A percentile compares a stretch with the other conserved stretches of the same genome.
phyloP scores from a whole-genome alignment of 2,797 vertebrate genomes.

The Hemibagrus guttatus region DNA sequence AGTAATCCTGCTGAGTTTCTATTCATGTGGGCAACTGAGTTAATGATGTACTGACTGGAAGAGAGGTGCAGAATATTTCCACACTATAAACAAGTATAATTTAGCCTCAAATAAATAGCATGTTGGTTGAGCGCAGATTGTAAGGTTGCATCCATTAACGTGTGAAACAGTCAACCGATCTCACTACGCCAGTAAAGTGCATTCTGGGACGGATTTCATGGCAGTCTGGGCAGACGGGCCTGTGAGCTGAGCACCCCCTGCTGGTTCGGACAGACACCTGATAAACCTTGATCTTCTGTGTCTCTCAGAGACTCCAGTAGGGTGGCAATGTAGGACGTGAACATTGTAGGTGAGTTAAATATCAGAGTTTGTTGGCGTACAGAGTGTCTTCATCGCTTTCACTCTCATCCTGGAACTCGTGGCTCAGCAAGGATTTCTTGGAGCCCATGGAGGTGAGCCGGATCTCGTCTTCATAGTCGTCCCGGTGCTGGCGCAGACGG shows the following conservation, averaged over 20 bases:
- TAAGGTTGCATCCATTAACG: slow-evolving; percentile 42
- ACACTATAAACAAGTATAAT: slow-evolving; percentile 27
- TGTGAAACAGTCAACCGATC: slow-evolving; percentile 50
- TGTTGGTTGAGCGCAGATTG: slow-evolving; percentile 34
- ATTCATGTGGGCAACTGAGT: slow-evolving; percentile 13
- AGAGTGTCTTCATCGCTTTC: slow-evolving; percentile 97
- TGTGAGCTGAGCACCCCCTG: slow-evolving; percentile 51
- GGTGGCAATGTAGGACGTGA: slow-evolving; percentile 39
- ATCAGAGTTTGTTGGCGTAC: slow-evolving; percentile 95
- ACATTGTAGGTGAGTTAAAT: background rate
- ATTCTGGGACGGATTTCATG: slow-evolving; percentile 41
- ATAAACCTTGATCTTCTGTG: background rate
- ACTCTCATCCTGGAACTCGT: slow-evolving; percentile 97
- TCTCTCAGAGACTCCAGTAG: slow-evolving; percentile 21
- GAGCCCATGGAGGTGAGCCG: slow-evolving; percentile 92
- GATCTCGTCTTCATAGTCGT: slow-evolving; percentile 95
- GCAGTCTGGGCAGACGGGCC: slow-evolving; percentile 60
- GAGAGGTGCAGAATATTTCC: slow-evolving; percentile 16
- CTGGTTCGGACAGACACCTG: slow-evolving; percentile 40
- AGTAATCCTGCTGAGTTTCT: slow-evolving; percentile 45
- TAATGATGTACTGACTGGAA: slow-evolving; percentile 2
- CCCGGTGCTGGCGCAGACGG: slow-evolving; percentile 90
- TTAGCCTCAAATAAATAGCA: slow-evolving; percentile 40
- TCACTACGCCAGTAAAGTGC: slow-evolving; percentile 54
- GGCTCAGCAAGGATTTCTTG: slow-evolving; percentile 93